Evolutionary conservation across 2,797 vertebrate genomes (phyloP).

Genomic region (Cephalopachus bancanus): DNA sequence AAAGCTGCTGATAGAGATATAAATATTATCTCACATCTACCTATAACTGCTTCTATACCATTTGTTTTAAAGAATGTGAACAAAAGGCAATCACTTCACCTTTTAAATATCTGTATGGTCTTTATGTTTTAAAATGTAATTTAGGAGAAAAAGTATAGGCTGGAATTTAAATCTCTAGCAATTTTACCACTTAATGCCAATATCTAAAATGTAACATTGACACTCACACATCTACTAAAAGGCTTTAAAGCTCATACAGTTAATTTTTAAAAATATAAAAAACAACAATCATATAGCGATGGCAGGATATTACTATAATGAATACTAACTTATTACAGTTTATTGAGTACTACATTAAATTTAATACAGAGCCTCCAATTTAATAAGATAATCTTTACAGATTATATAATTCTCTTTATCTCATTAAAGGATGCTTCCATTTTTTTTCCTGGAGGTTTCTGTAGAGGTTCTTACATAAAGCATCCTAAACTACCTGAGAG

Average conservation of each 20-base stretch:
- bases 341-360: slow-evolving; percentile 31
- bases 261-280: neutral
- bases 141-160: neutral
- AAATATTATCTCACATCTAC: neutral
- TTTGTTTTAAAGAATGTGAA: slow-evolving; percentile 22
- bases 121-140: slow-evolving; percentile 43
- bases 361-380: neutral
- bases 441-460: neutral
- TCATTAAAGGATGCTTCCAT: slow-evolving; percentile 4
- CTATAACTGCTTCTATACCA: neutral
- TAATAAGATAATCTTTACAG: slow-evolving; percentile 42
- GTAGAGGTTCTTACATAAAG: neutral
- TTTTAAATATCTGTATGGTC: slow-evolving; percentile 12
- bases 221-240: neutral
- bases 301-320: slow-evolving; percentile 35
- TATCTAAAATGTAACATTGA: neutral
- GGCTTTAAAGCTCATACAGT: neutral
- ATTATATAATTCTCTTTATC: slow-evolving; percentile 13
- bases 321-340: neutral
- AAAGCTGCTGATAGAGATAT: slow-evolving; percentile 8
- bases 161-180: slow-evolving; percentile 24
- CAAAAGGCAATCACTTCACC: neutral
- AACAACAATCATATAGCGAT: slow-evolving; percentile 6
- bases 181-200: neutral
- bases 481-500: neutral